Base-by-base conservation (phyloP, 2,113 vertebrate species). In the Gracilinanus agilis region DNA sequence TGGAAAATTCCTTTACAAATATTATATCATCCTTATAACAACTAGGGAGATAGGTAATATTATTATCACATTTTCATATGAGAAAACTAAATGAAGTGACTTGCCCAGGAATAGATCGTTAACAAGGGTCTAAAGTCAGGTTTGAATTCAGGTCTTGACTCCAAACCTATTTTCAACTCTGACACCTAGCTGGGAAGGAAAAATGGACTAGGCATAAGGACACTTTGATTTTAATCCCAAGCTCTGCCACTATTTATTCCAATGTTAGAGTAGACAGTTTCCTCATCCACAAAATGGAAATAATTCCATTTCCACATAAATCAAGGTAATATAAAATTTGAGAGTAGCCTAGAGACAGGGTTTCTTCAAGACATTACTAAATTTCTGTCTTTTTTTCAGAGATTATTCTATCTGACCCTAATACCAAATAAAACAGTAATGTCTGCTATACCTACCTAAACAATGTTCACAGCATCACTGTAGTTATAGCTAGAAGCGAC, bases 231-330 rank as follows among this genome's bases (percentile, higher is more conserved):
- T 40, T n/a, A 83, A 83, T 40, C 2, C 1, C 9, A 75, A 24
- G 1, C 40, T 16, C 49, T 24, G 40, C 3, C 1, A 2, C 58
- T 11, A 3, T 11, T 8, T 1, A 1, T 75, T 29, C 24, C 24
- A 55, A 89, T 3, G 29, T 53, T 0, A 8, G 54, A 92, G 7
- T 2, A 67, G 0, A 23, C 29, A 34, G 53, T 19, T 24, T 75
- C 40, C 9, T 92, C 40, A 54, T 88, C 55, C 93, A 27, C 67
- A 24, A 95, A 90, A 88, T 49, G 54, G 13, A 9, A 90, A 55
- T 7, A 75, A 40, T 56, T 27, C 55, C 91, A 83, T 53, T 5
- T 94, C 91, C 91, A 23, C 92, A n/a, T 90, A 92, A 67, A 91
- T 40, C 29, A 75, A 58, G 25, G 1, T 9, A 55, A 49, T 56